Evolutionary conservation across 2,113 vertebrate genomes (phyloP), one percentile per base, ranked within the genome.

Genomic region (Pelusios castaneus): DNA sequence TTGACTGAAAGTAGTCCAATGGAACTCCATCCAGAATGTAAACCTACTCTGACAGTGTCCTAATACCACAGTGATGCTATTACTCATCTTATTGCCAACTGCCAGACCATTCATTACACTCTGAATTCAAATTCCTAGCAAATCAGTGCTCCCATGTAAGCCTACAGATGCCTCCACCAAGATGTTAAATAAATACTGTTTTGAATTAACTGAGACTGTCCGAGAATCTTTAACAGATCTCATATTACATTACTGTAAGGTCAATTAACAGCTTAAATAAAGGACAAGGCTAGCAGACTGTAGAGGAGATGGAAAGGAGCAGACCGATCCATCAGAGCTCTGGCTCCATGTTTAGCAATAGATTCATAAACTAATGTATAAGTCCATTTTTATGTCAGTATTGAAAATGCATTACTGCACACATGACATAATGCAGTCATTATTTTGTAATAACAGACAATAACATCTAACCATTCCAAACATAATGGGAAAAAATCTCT

Each of bases 331-430:
- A 60, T 90, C 84, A 83, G 81, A 76, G 92, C 89, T 73, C 94
- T 96, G 97, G 96, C 96, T 96, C 97, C 93, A 89, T 89, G 41
- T 81, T 55, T 55, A 73, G 79, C 63, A 63, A 88, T 91, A 63
- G 38, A 24, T 94, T 93, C 83, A 81, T 56, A 80, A 87, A 47
- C 31, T 90, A 94, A 92, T 94, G 87, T 60, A 58, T 88, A 91
- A 0, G 13, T 90, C 84, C 51, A 88, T 84, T 54, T 87, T 82
- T 85, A 84, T 92, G 92, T 77, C 0, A 10, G 81, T 51, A 91
- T 93, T 2, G 76, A 92, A 95, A 97, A 95, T 91, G 95, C 94
- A 95, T 97, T 95, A 78, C 0, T 0, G 60, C 45, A 3, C 83
- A 88, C 82, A 3, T 0, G 1, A 89, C 94, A 47, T 27, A 85